Base-by-base conservation (phyloP, 1,140 invertebrate genomes). In the Drosophila neocordata region DNA sequence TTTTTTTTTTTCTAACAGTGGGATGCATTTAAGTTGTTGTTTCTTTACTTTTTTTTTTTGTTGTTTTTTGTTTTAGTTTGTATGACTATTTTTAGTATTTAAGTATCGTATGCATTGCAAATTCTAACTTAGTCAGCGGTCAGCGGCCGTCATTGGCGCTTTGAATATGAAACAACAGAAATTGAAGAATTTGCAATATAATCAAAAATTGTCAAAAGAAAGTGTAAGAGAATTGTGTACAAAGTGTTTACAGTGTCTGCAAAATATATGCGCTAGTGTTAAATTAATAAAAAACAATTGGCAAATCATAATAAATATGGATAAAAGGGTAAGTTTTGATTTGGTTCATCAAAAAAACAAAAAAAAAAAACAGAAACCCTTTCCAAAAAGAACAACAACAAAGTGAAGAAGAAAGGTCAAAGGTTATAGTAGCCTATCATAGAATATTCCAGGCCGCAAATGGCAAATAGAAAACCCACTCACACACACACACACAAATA, bases 61-160 rank as follows among this genome's bases (percentile, higher is more conserved):
- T n/a, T 22, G 7, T 44, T 12, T 59, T 57, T 18, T 65, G 13
- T 51, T 15, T 48, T 48, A 37, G 67, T 64, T 22, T 20, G 12
- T n/a, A 31, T 31, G 27, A 31, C 27, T 31, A 31, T 31, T 31
- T 31, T 31, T 31, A 44, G 18, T 90, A 90, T 85, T 90, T 90
- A 90, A 90, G 83, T 76, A 64, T 22, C 69, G 80, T 70, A 55
- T 63, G 75, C 80, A 75, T 68, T 71, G 63, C 56, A 60, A 66
- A 56, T 73, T 53, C 69, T 13, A 73, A 66, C 78, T 90, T 80
- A 90, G 88, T 90, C 80, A 75, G 66, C 82, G 88, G 77, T 84
- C 77, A 81, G 70, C 74, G 69, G 62, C 64, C 66, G 84, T 75
- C 64, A 79, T 75, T 77, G 69, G 60, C 72, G 67, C 77, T 88